Evolutionary conservation across 2,113 vertebrate genomes (phyloP), one percentile per base, ranked within the genome.

Genomic region (Delphinapterus leucas): DNA sequence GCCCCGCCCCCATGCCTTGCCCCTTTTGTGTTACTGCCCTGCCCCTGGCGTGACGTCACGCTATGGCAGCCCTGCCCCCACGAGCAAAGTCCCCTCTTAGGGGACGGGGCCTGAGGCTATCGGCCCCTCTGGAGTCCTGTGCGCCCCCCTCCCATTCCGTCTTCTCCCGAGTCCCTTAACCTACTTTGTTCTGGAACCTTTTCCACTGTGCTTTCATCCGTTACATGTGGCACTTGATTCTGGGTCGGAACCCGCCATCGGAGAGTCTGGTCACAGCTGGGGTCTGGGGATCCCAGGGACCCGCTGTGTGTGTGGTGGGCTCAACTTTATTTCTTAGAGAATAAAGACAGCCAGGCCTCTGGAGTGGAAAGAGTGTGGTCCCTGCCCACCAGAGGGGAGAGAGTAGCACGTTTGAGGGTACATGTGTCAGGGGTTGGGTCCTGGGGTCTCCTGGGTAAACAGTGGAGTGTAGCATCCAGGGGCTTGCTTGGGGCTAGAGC

Each of bases 141-240:
- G 7, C 3, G 31, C 3, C 4, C 14, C 67, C 8, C 1, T 13
- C 20, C 15, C 8, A 4, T 14, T 26, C 1, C 1, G 36, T 17
- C 38, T 31, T 58, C 26, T 41, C 53, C 15, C 2, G 33, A 21
- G 10, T 84, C 38, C 49, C 38, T n/a, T 33, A 3, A 25, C 23
- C 38, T 31, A 18, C 10, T 61, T 33, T 12, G 11, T 88, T 85
- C 33, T 53, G 55, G 63, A 79, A 80, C 12, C 26, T 90, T 83
- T 12, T 26, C 4, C 18, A 20, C 44, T 47, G 25, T 70, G 53
- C 65, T 49, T 11, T 53, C 25, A 73, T 8, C 36, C 31, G 74
- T 74, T 76, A 21, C 12, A 33, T 38, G 36, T 67, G 44, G n/a
- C 38, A 36, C 13, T 53, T 67, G 82, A 53, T 25, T 10, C n/a